Base-by-base conservation (phyloP, 2,113 vertebrate species). In the Antennarius striatus region DNA sequence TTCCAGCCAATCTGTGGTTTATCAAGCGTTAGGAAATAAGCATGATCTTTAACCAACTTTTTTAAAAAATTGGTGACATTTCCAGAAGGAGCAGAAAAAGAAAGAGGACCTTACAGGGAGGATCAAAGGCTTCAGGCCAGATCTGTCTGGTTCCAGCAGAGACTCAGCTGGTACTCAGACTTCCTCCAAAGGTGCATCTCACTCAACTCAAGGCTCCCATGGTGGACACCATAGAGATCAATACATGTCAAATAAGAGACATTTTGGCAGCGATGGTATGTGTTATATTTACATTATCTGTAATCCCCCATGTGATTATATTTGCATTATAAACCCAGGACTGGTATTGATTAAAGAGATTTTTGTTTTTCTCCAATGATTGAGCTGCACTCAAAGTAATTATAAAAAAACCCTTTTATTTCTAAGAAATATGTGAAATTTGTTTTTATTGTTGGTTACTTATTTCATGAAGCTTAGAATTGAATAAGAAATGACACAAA, bases 31-130 rank as follows among this genome's bases (percentile, higher is more conserved):
- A 10, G 8, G 5, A 28, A 16, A 5, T 6, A 2, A 56, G 32
- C 9, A 0, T 15, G 10, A 63, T 29, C 47, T 13, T 15, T 13
- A 4, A 8, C 13, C 6, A 17, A 9, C 13, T 0, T 48, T 69
- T 68, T 5, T 39, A 16, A 43, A 48, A 42, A 39, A n/a, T 3
- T 22, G 39, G 36, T 69, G 43, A 28, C 56, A 3, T 72, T 74
- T 73, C 51, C 75, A 85, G 89, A 91, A 97, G 91, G 96, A 98
- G 68, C 96, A 97, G 30, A 97, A 94, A 86, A 98, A 97, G 89
- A 97, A 95, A 77, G 96, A 98, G 45, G 94, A 96, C 49, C 39
- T 88, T 36, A 64, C 89, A 2, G 91, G 90, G 61, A 93, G 90
- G 82, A 94, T 92, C 65, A 98, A 96, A 71, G 83, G 89, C 0